Evolutionary conservation across 1,140 invertebrate genomes (phyloP).

Genomic region (Solenopsis invicta): DNA sequence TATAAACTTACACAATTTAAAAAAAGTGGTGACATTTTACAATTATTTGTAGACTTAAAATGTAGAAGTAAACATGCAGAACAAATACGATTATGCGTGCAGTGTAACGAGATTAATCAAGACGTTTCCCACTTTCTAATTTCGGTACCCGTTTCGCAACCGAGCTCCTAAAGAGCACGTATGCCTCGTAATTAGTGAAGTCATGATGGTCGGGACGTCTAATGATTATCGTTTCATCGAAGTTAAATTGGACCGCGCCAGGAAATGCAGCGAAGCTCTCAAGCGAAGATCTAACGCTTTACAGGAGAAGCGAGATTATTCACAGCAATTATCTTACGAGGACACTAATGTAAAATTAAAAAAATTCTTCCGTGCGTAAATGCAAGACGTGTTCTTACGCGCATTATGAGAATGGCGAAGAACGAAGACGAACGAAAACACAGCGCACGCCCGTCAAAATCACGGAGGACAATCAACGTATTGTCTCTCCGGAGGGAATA

Average conservation of each 20-base stretch:
- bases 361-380: neutral
- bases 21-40: neutral
- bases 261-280: neutral
- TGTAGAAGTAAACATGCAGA: neutral
- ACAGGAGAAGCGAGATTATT: slow-evolving; percentile 2
- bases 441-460: neutral
- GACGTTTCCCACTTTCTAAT: neutral
- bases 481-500: too few relatives aligned
- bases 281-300: neutral
- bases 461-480: neutral
- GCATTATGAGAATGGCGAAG: neutral
- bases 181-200: slow-evolving; percentile 24
- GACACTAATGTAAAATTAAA: neutral
- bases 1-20: neutral
- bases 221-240: slow-evolving; percentile 38
- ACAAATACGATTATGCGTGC: neutral
- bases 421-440: neutral
- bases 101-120: neutral
- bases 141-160: neutral
- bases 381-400: too few relatives aligned
- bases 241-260: slow-evolving; percentile 40
- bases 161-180: neutral
- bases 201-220: slow-evolving; percentile 21
- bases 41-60: neutral
- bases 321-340: neutral